These are phyloP conservation scores for Drosophila differens DNA, from an alignment of 2,888 invertebrate genomes.

Conservation along the genomic window DNA sequence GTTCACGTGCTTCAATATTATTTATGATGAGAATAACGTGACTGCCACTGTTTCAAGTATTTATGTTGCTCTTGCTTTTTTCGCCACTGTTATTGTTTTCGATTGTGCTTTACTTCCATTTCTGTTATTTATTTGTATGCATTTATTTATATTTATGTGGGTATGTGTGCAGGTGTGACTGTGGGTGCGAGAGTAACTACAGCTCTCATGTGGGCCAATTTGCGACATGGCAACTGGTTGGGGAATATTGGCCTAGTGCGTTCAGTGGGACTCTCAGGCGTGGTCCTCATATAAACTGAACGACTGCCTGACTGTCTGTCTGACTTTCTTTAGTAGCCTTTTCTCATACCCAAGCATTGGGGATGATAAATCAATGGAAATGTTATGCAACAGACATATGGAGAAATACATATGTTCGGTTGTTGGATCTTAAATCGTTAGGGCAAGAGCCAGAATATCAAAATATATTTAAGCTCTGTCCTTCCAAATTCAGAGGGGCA, in stretches of 20 bases:
- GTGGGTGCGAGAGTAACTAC: constrained; percentile 1
- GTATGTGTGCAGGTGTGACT: background rate
- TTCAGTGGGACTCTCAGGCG: background rate
- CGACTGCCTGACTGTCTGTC: background rate
- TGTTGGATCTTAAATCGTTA: background rate
- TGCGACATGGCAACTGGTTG: constrained; percentile 11
- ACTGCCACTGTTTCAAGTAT: constrained; percentile 35
- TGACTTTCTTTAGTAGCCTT: background rate
- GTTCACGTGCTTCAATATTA: constrained; percentile 41
- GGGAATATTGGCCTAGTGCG: constrained; percentile 25
- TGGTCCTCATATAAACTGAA: constrained; percentile 13
- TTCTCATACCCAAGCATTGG: background rate
- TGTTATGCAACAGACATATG: background rate
- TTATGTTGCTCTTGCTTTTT: constrained; percentile 10
- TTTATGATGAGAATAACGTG: constrained; percentile 33
- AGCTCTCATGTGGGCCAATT: constrained; percentile 19
- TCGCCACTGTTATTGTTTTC: constrained; percentile 52
- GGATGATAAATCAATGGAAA: background rate
- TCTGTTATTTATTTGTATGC: constrained; percentile 55
- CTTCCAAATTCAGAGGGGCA: constrained; percentile 15
- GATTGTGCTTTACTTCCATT: constrained; percentile 45
- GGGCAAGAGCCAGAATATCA: background rate
- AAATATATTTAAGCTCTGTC: background rate
- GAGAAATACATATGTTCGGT: background rate
- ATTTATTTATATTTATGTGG: constrained; percentile 60